These are phyloP conservation scores for Acanthacorydalis orientalis DNA, from an alignment of 2,888 invertebrate genomes.

Conservation along the genomic window DNA sequence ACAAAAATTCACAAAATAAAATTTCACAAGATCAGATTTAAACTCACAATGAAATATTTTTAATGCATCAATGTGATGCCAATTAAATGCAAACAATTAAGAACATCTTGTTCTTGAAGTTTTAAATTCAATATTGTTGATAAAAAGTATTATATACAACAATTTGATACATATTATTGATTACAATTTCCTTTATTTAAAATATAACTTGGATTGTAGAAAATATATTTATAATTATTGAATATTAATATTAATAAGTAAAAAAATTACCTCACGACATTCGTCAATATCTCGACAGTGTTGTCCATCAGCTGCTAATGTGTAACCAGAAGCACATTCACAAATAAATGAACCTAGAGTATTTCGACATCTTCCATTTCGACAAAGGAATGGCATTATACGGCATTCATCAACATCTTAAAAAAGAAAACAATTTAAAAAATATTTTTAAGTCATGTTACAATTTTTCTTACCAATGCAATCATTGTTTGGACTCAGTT, in stretches of 20 bases:
- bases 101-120: too few relatives aligned
- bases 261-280: slow-evolving; percentile 41
- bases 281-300: slow-evolving; percentile 69
- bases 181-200: too few relatives aligned
- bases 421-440: slow-evolving; percentile 5
- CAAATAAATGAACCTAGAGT: slow-evolving; percentile 64
- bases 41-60: too few relatives aligned
- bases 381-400: slow-evolving; percentile 67
- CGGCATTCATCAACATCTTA: slow-evolving; percentile 69
- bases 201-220: too few relatives aligned
- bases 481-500: slow-evolving; percentile 59
- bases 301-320: slow-evolving; percentile 52
- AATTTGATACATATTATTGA: too few relatives aligned
- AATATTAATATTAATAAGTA: not conserved
- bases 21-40: too few relatives aligned
- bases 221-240: not conserved
- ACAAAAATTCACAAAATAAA: too few relatives aligned
- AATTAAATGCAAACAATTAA: too few relatives aligned
- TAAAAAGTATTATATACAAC: too few relatives aligned
- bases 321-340: slow-evolving; percentile 66
- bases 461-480: slow-evolving; percentile 41
- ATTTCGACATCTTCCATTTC: slow-evolving; percentile 71
- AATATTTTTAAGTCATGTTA: not conserved
- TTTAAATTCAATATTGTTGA: too few relatives aligned
- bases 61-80: too few relatives aligned